phyloP scores from a whole-genome alignment of 2,113 vertebrate genomes.

The Ariopsis seemanni region DNA sequence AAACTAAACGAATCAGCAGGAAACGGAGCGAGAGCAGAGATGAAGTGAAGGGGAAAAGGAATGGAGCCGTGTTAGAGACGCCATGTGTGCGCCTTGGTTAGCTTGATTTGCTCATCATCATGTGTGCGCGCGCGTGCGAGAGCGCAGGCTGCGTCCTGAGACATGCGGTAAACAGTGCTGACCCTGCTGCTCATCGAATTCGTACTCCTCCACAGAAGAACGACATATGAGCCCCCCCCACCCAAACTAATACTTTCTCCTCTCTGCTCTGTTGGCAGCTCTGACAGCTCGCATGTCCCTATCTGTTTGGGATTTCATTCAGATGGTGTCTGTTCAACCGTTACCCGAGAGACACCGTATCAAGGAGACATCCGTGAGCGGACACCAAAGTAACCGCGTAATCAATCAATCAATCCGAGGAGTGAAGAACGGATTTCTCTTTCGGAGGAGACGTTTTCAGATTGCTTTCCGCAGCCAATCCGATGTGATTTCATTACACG shows the following conservation, averaged over 20 bases:
- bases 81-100: not conserved
- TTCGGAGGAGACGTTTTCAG: not conserved
- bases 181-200: conserved; percentile 4
- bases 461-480: not conserved
- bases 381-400: conserved; percentile 8
- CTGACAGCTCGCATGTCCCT: conserved; percentile 10
- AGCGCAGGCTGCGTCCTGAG: not conserved
- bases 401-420: not conserved
- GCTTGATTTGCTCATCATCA: conserved; percentile 5
- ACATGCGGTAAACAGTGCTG: not conserved
- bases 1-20: conserved; percentile 34
- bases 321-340: conserved; percentile 11
- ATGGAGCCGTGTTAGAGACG: conserved; percentile 2
- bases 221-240: not conserved
- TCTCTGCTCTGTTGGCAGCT: not conserved
- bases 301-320: not conserved
- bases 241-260: not conserved
- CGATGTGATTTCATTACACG: not conserved
- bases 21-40: conserved; percentile 19
- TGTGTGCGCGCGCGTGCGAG: no score
- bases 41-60: not conserved
- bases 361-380: conserved; percentile 2
- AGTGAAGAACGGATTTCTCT: not conserved
- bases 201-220: not conserved
- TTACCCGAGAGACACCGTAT: not conserved